A percentile compares a stretch with the other conserved stretches of the same genome.
Conservation (phyloP, 1,140 invertebrate genomes). For the Palaemon carinicauda region DNA sequence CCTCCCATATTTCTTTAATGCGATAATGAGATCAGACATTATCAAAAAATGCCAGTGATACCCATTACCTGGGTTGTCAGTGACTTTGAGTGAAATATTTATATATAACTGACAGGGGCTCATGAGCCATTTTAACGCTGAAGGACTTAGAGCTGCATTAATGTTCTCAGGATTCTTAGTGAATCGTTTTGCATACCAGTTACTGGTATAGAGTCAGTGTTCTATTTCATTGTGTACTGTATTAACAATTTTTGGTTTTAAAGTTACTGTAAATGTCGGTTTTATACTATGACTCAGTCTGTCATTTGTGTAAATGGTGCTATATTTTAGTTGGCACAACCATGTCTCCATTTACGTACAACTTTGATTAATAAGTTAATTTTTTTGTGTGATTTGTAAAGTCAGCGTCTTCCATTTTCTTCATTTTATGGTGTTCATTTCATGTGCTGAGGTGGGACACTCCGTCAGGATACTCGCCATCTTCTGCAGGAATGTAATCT, state of each 20-base stretch:
- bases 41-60: no score
- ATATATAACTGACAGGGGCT: background rate
- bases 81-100: no score
- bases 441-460: background rate
- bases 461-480: background rate
- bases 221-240: conserved; percentile 43
- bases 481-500: background rate
- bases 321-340: conserved; percentile 56
- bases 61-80: no score
- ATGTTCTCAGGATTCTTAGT: conserved; percentile 57
- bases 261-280: conserved; percentile 50
- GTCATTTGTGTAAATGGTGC: conserved; percentile 55
- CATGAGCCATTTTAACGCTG: conserved; percentile 49
- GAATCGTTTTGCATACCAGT: conserved; percentile 54
- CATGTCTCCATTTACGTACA: conserved; percentile 52
- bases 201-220: conserved; percentile 53
- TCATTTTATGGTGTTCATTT: background rate
- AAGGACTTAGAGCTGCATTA: conserved; percentile 52
- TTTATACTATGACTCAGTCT: conserved; percentile 54
- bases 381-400: conserved; percentile 23
- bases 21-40: no score
- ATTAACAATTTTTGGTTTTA: conserved; percentile 31
- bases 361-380: conserved; percentile 39
- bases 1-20: no score
- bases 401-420: conserved; percentile 20